Conservation (phyloP, 2,888 invertebrate species). For the Mycalesis mineus region DNA sequence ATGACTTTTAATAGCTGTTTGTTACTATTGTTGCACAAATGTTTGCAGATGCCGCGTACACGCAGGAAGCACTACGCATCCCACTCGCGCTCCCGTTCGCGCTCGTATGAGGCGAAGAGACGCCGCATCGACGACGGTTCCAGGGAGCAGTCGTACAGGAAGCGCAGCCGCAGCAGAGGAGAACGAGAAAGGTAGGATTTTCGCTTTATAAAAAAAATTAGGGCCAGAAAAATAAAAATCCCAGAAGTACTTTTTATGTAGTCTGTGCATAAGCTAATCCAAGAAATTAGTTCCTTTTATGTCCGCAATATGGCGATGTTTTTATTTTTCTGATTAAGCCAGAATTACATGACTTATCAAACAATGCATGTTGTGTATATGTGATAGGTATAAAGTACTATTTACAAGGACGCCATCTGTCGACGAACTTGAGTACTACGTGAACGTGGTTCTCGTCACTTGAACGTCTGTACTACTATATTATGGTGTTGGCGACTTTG, state of each 20-base stretch:
- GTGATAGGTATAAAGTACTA: no score
- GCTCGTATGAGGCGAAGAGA: slow-evolving; percentile 82
- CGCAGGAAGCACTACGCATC: slow-evolving; percentile 88
- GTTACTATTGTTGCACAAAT: background rate
- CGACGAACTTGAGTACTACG: background rate
- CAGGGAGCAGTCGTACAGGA: slow-evolving; percentile 66
- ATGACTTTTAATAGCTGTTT: background rate
- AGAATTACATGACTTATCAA: no score
- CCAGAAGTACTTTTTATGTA: no score
- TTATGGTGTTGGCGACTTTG: background rate
- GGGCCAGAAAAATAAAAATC: no score
- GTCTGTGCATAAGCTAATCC: no score
- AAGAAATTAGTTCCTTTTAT: no score
- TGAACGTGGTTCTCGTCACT: background rate
- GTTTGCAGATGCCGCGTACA: slow-evolving; percentile 87
- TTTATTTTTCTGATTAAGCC: no score
- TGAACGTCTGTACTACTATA: no score
- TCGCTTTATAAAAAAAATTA: no score
- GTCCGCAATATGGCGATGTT: no score
- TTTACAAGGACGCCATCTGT: slow-evolving; percentile 13
- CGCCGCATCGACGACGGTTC: slow-evolving; percentile 81
- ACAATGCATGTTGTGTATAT: no score
- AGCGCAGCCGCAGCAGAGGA: slow-evolving; percentile 69
- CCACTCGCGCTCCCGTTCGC: slow-evolving; percentile 77
- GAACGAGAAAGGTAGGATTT: slow-evolving; percentile 81